Conservation (phyloP, 2,888 invertebrate genomes). For the Byasa hedistus region DNA sequence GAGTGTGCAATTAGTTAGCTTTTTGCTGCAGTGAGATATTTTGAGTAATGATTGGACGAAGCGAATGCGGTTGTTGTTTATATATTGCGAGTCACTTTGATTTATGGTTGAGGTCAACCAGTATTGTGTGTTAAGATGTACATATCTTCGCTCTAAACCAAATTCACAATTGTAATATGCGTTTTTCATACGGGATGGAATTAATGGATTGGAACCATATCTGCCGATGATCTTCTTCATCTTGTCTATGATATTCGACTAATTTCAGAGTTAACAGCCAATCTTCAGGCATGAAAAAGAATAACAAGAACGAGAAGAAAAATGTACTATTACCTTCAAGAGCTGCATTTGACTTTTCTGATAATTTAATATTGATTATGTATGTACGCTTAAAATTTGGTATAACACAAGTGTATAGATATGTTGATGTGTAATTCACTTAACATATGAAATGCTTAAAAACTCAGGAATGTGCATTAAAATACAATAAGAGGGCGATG, state of each 20-base stretch:
- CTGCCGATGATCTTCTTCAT: too few species aligned
- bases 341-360: too few species aligned
- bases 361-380: too few species aligned
- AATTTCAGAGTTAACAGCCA: too few species aligned
- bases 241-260: too few species aligned
- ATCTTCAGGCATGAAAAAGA: too few species aligned
- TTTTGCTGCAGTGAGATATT: conserved; percentile 73
- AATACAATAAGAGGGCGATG: conserved; percentile 50
- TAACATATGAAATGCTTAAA: conserved; percentile 20
- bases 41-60: conserved; percentile 72
- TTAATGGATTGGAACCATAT: too few species aligned
- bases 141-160: conserved; percentile 6
- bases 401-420: conserved; percentile 27
- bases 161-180: too few species aligned
- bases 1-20: conserved; percentile 75
- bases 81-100: conserved; percentile 67
- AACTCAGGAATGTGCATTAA: conserved; percentile 37
- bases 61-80: conserved; percentile 64
- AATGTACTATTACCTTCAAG: too few species aligned
- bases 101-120: conserved; percentile 53
- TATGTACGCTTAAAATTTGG: too few species aligned
- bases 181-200: too few species aligned
- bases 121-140: conserved; percentile 47
- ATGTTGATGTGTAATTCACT: conserved; percentile 24
- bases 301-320: too few species aligned